Conservation (phyloP, 2,797 vertebrate species). For the Falco naumanni region DNA sequence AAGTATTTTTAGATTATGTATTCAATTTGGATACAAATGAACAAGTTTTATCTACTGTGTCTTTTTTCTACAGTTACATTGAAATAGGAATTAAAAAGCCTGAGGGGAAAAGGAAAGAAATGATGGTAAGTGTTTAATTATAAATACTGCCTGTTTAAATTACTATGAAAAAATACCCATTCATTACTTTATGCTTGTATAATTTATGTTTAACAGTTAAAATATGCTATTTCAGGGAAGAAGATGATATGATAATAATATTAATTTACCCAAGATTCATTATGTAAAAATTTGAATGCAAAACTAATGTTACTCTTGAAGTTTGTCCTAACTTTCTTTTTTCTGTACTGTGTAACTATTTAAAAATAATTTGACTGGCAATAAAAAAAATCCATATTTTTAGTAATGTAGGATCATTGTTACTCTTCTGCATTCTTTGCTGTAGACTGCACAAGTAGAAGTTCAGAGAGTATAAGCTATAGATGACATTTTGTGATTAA, state of each 20-base stretch:
- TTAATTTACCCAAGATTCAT: not conserved
- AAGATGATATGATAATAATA: not conserved
- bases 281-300: conserved; percentile 6
- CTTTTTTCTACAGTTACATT: conserved; percentile 76
- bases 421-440: not conserved
- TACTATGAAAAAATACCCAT: not conserved
- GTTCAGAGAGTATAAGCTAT: not conserved
- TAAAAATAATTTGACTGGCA: not conserved
- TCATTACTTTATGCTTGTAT: conserved; percentile 9
- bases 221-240: not conserved
- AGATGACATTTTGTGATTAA: not conserved
- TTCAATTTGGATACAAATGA: not conserved
- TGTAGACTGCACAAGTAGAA: not conserved
- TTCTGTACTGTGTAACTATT: not conserved
- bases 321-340: not conserved
- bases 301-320: not conserved
- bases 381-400: not conserved
- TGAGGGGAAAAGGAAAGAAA: conserved; percentile 72
- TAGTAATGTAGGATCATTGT: not conserved
- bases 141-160: not conserved
- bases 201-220: conserved; percentile 16
- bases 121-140: conserved; percentile 66
- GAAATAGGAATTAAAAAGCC: conserved; percentile 79
- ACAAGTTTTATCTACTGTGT: not conserved
- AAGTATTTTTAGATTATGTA: conserved; percentile 2